Conservation (phyloP, 2,797 vertebrate genomes). For the Fratercula arctica region DNA sequence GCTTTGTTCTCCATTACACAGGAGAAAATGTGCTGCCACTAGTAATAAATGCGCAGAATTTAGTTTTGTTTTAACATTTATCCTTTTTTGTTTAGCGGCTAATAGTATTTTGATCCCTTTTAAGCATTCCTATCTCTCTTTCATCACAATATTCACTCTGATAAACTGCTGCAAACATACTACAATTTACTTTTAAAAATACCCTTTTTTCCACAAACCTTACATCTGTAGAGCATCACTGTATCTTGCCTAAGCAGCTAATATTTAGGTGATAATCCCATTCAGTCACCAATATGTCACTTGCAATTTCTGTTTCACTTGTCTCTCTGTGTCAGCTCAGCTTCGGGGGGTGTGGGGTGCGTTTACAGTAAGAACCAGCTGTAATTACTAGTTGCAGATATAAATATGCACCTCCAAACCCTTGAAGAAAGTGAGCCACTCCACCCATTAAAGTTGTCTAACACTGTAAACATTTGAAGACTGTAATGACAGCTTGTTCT, state of each 20-base stretch:
- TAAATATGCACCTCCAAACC: background rate
- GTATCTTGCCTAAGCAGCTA: background rate
- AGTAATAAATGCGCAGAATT: background rate
- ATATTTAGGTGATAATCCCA: background rate
- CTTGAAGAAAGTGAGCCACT: background rate
- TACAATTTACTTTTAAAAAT: background rate
- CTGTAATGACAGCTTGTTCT: slow-evolving; percentile 9
- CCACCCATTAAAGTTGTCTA: background rate
- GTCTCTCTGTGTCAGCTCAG: background rate
- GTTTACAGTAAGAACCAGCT: background rate
- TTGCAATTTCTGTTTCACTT: background rate
- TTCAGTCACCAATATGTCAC: background rate
- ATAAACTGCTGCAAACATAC: background rate
- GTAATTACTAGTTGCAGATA: background rate
- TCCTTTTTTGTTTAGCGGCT: background rate
- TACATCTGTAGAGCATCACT: background rate
- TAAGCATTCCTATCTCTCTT: background rate
- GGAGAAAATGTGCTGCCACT: background rate
- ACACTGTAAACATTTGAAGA: background rate
- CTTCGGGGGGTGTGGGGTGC: background rate
- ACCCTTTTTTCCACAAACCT: background rate
- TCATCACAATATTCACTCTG: background rate
- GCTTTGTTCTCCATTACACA: background rate
- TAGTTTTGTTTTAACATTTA: background rate
- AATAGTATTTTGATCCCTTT: background rate